Evolutionary conservation across 2,113 vertebrate genomes (phyloP).

Genomic region (Microtus ochrogaster): DNA sequence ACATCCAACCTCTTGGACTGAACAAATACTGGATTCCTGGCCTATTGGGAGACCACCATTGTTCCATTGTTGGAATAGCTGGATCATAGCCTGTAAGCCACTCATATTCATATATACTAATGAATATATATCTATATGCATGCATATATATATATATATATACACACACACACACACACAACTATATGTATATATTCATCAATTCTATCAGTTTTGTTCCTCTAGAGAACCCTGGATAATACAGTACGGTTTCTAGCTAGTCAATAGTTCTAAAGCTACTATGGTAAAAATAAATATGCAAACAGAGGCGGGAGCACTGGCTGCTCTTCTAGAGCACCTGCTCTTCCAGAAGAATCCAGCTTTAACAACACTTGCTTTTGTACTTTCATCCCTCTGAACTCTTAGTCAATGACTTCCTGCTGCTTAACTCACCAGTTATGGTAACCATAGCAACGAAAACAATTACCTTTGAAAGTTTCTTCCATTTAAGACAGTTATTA

Average conservation of each 20-base stretch:
- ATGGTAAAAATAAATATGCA: background rate
- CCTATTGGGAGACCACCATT: background rate
- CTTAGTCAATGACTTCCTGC: background rate
- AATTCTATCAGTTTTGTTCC: background rate
- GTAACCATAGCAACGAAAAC: background rate
- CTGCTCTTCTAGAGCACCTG: background rate
- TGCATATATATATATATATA: background rate
- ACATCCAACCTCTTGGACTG: background rate
- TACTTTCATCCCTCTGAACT: background rate
- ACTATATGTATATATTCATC: background rate
- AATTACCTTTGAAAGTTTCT: background rate
- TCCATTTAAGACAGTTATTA: conserved; percentile 18
- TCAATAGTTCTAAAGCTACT: conserved; percentile 26
- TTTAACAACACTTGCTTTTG: background rate
- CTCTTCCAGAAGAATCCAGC: background rate
- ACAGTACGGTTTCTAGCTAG: background rate
- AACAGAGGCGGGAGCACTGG: background rate
- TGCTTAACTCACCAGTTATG: background rate
- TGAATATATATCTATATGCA: background rate
- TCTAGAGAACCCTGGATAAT: background rate
- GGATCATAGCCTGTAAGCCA: background rate
- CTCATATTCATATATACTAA: background rate
- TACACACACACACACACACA: background rate
- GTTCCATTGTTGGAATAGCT: background rate
- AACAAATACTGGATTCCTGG: background rate